Percentiles rank a stretch among this genome's conserved stretches.
Conservation (phyloP, 2,113 vertebrate genomes). For the Eulemur rufifrons region DNA sequence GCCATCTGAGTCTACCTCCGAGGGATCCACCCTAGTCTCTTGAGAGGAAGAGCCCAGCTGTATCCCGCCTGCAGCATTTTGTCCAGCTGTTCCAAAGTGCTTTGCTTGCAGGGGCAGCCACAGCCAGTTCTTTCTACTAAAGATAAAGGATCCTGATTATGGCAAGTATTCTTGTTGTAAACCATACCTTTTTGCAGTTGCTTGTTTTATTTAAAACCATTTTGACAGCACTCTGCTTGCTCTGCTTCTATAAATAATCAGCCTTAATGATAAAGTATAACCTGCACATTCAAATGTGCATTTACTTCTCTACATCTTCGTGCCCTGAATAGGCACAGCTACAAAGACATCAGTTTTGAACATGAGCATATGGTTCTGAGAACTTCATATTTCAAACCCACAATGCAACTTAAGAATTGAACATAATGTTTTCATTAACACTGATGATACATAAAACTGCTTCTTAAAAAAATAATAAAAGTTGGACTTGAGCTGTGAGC, state of each 20-base stretch:
- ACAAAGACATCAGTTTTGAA: slow-evolving; percentile 62
- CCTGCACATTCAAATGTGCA: slow-evolving; percentile 48
- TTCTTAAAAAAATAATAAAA: slow-evolving; percentile 66
- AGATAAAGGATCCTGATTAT: slow-evolving; percentile 49
- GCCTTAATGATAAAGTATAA: slow-evolving; percentile 61
- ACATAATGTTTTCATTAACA: slow-evolving; percentile 70
- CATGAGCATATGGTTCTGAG: slow-evolving; percentile 50
- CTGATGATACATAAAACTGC: slow-evolving; percentile 59
- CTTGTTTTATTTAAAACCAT: slow-evolving; percentile 52
- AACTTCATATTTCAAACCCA: slow-evolving; percentile 65
- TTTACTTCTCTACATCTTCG: slow-evolving; percentile 15
- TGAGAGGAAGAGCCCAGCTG: slow-evolving; percentile 48
- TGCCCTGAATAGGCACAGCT: slow-evolving; percentile 32
- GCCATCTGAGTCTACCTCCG: slow-evolving; percentile 1
- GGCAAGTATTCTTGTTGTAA: slow-evolving; percentile 7
- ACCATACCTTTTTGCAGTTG: slow-evolving; percentile 41
- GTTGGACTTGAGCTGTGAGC: slow-evolving; percentile 26
- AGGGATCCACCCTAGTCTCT: slow-evolving; percentile 43
- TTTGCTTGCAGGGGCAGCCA: not conserved
- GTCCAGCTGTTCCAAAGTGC: slow-evolving; percentile 52
- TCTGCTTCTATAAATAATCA: slow-evolving; percentile 65
- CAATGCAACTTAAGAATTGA: slow-evolving; percentile 61
- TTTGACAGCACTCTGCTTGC: slow-evolving; percentile 36
- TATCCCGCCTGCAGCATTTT: slow-evolving; percentile 27
- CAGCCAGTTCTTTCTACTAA: not conserved